Percentiles rank a stretch among this genome's conserved stretches.
Conservation (phyloP, 2,797 vertebrate genomes). For the Tarsius wallacei region DNA sequence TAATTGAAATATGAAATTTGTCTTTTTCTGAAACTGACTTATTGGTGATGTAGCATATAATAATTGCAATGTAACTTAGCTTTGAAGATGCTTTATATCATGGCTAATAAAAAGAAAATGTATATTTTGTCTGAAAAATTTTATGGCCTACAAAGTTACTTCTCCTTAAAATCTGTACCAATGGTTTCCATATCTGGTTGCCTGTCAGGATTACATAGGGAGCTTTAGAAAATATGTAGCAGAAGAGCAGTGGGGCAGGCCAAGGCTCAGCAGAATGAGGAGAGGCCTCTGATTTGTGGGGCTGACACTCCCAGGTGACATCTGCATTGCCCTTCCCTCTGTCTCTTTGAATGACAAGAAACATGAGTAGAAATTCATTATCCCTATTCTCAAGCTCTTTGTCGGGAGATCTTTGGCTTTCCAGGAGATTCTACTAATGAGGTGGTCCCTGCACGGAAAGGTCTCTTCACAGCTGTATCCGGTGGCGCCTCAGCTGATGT, state of each 20-base stretch:
- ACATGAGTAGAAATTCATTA: neutral
- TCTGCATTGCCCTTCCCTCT: neutral
- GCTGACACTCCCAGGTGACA: neutral
- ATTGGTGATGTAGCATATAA: constrained; percentile 53
- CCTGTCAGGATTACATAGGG: neutral
- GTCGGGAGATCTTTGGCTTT: neutral
- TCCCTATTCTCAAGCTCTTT: neutral
- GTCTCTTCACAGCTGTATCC: constrained; percentile 18
- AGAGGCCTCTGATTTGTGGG: neutral
- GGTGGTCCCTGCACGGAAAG: neutral
- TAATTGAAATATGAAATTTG: constrained; percentile 68
- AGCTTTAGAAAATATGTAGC: neutral
- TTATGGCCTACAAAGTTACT: neutral
- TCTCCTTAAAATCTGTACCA: neutral
- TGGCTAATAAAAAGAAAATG: constrained; percentile 72
- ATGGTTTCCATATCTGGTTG: neutral
- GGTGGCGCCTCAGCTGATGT: neutral
- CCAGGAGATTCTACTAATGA: neutral
- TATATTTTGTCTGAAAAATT: constrained; percentile 40
- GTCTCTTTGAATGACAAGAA: neutral
- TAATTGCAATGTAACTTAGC: constrained; percentile 61
- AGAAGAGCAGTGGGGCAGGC: neutral
- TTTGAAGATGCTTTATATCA: constrained; percentile 70
- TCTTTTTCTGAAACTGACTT: constrained; percentile 45
- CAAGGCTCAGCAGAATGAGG: neutral